Conservation (phyloP, 2,888 invertebrate genomes). For the Parthenolecanium corni region DNA sequence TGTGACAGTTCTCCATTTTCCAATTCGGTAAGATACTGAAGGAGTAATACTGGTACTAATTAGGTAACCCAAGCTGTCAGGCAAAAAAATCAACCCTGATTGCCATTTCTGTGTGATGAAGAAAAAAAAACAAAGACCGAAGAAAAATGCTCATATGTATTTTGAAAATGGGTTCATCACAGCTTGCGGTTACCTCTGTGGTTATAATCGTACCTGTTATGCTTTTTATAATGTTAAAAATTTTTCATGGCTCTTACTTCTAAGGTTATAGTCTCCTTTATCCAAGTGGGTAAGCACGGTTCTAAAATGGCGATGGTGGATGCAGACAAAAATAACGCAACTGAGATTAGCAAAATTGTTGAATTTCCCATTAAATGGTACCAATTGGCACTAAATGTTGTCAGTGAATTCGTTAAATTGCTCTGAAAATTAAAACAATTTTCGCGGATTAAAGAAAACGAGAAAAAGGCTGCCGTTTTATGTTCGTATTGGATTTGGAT, state of each 20-base stretch:
- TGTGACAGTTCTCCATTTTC: slow-evolving; percentile 53
- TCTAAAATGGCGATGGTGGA: slow-evolving; percentile 72
- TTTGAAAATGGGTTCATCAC: no score
- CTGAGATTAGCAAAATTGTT: slow-evolving; percentile 50
- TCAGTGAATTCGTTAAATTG: not conserved
- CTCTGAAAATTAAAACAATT: no score
- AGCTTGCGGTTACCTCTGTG: no score
- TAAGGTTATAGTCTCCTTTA: slow-evolving; percentile 54
- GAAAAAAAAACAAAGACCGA: not conserved
- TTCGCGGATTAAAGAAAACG: no score
- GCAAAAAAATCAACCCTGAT: slow-evolving; percentile 69
- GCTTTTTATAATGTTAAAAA: no score
- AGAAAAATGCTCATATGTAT: no score
- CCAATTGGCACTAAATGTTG: slow-evolving; percentile 38
- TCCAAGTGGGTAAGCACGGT: slow-evolving; percentile 71
- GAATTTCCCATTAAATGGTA: slow-evolving; percentile 49
- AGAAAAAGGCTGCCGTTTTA: no score
- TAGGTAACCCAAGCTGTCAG: slow-evolving; percentile 72
- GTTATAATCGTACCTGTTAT: no score
- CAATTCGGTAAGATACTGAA: slow-evolving; percentile 49
- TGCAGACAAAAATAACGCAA: slow-evolving; percentile 65
- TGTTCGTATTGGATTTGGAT: no score
- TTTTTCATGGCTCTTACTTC: slow-evolving; percentile 40
- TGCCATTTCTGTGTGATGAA: slow-evolving; percentile 49
- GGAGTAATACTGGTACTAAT: slow-evolving; percentile 71